Base-by-base conservation (phyloP, 2,888 invertebrate genomes). In the Tinea trinotella region DNA sequence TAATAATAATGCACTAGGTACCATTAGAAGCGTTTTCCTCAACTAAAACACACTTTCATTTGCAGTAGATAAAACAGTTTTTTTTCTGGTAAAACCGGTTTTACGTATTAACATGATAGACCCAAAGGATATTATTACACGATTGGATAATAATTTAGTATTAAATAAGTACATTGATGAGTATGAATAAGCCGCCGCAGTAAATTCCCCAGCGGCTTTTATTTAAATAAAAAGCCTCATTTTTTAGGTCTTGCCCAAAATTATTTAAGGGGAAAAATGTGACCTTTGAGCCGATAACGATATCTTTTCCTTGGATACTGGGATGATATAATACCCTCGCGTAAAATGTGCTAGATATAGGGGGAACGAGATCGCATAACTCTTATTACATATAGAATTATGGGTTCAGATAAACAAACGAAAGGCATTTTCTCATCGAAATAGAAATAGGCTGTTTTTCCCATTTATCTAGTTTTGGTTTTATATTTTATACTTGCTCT, bases 311-410 rank as follows among this genome's bases (percentile, higher is more conserved):
- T 19, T 15, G 40, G 7, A 40, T 40, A 40, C 40, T 40, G 15
- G 15, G 46, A 46, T 46, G 46, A 46, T 46, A 46, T 46, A 46
- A 46, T 46, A 46, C 46, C 18, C 17, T 46, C n/a, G 19, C 46
- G 46, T 46, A 17, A 46, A 40, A 40, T 40, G 40, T 40, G 40
- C 40, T 15, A 40, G 40, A 40, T 40, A 40, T 40, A 40, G 40
- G 40, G n/a, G 40, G 40, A 40, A 2, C 9, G 40, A 40, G 40
- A 40, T 40, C 40, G 40, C 40, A 40, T 40, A 40, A 40, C 40
- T 40, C 40, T 40, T 40, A 40, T 40, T 40, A 40, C 40, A 40
- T 40, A n/a, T 15, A 40, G 40, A 40, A 40, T 40, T 40, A 40
- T 40, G 40, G 40, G 5, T 15, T 40, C 13, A 15, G 40, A 15